phyloP scores from a whole-genome alignment of 2,888 invertebrate species.

The Hypena proboscidalis region DNA sequence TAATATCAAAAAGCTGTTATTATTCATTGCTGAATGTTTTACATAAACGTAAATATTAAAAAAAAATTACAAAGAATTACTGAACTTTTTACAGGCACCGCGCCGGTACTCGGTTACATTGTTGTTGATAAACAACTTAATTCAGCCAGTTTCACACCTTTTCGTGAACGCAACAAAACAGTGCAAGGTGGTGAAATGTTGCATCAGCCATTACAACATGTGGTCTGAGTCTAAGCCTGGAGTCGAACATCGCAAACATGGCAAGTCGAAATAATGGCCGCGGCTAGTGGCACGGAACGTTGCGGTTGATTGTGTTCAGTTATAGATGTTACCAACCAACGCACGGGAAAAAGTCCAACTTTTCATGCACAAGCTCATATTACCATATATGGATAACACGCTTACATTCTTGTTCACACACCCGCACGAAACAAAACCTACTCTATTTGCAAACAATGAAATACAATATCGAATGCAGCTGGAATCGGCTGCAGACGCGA shows the following conservation, averaged over 20 bases:
- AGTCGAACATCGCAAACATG: constrained; percentile 22
- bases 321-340: constrained; percentile 56
- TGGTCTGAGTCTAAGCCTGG: constrained; percentile 24
- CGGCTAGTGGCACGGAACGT: constrained; percentile 70
- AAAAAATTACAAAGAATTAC: no score
- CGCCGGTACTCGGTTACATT: no score
- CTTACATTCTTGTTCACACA: constrained; percentile 32
- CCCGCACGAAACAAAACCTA: constrained; percentile 12
- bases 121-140: background rate
- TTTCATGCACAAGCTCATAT: constrained; percentile 53
- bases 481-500: constrained; percentile 11
- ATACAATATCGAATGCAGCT: constrained; percentile 5
- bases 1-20: no score
- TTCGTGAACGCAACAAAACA: background rate
- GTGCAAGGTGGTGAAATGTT: constrained; percentile 17
- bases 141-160: background rate
- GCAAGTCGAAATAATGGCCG: constrained; percentile 67
- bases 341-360: constrained; percentile 48
- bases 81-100: no score
- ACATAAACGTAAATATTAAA: no score
- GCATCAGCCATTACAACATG: constrained; percentile 25
- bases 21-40: no score
- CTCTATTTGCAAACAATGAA: constrained; percentile 14
- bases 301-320: constrained; percentile 71
- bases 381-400: constrained; percentile 47